phyloP scores from a whole-genome alignment of 2,888 invertebrate species.

The Ecliptopera silaceata region DNA sequence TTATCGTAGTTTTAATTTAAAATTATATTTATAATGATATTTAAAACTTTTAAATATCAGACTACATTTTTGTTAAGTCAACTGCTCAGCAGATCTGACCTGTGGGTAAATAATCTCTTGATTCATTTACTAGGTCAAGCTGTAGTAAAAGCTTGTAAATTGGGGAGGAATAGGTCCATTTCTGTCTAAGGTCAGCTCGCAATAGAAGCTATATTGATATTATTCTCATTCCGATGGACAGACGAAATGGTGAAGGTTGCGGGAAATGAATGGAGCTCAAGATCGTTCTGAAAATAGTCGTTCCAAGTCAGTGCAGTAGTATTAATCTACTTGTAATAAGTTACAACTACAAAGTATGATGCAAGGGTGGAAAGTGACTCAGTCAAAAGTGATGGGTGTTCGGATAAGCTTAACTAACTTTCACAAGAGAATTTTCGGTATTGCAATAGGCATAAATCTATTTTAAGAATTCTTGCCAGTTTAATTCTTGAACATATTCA shows the following conservation, averaged over 20 bases:
- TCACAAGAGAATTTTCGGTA: too few species aligned
- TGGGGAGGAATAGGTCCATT: too few species aligned
- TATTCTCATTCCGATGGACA: background rate
- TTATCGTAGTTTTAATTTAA: conserved; percentile 7
- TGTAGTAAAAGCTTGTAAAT: too few species aligned
- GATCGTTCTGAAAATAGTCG: background rate
- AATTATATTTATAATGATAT: too few species aligned
- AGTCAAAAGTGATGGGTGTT: too few species aligned
- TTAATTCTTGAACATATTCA: background rate
- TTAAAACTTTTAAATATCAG: too few species aligned
- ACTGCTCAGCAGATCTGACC: too few species aligned
- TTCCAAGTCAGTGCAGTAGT: background rate
- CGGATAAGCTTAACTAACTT: too few species aligned
- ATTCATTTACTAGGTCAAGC: too few species aligned
- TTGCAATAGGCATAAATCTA: too few species aligned
- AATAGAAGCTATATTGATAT: background rate
- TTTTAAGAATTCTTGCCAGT: background rate
- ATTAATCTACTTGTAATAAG: background rate
- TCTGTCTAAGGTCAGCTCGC: too few species aligned
- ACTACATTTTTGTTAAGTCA: background rate
- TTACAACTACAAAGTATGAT: background rate
- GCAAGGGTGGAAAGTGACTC: background rate
- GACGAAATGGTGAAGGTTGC: background rate
- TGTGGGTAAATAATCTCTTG: too few species aligned
- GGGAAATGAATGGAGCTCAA: background rate